A percentile compares a stretch with the other conserved stretches of the same genome.
Evolutionary conservation across 2,888 invertebrate species (phyloP).

Genomic region (Hirtodrosophila cameraria): DNA sequence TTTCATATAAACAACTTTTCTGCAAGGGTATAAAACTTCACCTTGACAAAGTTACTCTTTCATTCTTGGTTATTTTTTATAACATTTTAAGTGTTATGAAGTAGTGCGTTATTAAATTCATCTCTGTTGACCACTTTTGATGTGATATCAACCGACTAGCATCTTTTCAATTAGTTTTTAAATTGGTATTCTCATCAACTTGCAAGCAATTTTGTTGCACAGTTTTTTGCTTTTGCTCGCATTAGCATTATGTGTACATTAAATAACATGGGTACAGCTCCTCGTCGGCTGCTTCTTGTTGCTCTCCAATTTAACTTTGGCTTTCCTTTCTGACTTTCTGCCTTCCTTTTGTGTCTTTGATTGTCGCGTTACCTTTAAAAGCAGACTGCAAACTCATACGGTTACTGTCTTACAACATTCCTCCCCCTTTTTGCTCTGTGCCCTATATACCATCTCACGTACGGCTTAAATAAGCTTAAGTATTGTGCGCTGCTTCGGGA

Average conservation of each 20-base stretch:
- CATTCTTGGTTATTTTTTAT: too few species aligned
- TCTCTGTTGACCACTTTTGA: too few species aligned
- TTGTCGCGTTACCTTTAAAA: conserved; percentile 55
- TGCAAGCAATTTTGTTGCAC: neutral
- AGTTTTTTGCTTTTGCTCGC: neutral
- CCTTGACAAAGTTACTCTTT: too few species aligned
- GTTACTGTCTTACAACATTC: neutral
- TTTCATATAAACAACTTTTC: too few species aligned
- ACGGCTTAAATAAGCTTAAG: conserved; percentile 66
- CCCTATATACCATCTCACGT: conserved; percentile 4
- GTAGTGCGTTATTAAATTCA: too few species aligned
- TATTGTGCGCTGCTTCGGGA: conserved; percentile 35
- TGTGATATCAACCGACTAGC: too few species aligned
- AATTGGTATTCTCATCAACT: neutral
- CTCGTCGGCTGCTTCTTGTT: conserved; percentile 11
- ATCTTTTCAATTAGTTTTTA: too few species aligned
- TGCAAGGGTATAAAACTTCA: too few species aligned
- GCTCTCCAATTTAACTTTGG: conserved; percentile 24
- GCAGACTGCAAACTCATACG: neutral
- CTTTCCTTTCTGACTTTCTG: conserved; percentile 35
- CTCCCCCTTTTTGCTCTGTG: neutral
- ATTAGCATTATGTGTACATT: conserved; percentile 27
- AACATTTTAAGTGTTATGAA: too few species aligned
- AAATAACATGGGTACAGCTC: conserved; percentile 26
- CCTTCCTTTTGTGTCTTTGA: conserved; percentile 52